A percentile compares a stretch with the other conserved stretches of the same genome.
phyloP scores from a whole-genome alignment of 2,797 vertebrate genomes.

The Aselliscus stoliczkanus region DNA sequence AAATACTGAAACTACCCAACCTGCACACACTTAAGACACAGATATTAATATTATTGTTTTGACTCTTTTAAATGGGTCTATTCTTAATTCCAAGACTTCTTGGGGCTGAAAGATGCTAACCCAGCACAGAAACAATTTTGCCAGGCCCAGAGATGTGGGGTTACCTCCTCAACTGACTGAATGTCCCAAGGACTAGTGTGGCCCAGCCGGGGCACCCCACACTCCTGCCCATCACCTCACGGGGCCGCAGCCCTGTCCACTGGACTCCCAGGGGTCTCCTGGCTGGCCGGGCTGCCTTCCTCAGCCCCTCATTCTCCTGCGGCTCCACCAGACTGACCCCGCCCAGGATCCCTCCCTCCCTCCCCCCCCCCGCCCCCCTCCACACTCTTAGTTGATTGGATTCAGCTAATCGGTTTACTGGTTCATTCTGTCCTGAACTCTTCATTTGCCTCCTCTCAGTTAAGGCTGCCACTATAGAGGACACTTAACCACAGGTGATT shows the following conservation, averaged over 20 bases:
- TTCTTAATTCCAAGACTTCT: neutral
- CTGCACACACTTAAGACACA: neutral
- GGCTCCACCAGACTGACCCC: neutral
- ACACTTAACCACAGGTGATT: constrained; percentile 25
- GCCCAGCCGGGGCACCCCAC: neutral
- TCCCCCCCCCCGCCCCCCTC: rapidly evolving
- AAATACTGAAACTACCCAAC: neutral
- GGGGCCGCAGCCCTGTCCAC: neutral
- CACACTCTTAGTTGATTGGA: neutral
- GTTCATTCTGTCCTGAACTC: neutral
- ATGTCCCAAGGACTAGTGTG: rapidly evolving
- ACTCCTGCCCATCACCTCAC: rapidly evolving
- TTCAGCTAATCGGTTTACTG: constrained; percentile 10
- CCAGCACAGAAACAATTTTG: neutral
- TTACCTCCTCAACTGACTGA: no score
- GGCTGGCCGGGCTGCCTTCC: rapidly evolving
- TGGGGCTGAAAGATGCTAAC: neutral
- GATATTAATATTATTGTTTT: neutral
- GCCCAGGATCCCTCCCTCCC: neutral
- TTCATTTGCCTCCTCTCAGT: neutral
- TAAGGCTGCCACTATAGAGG: neutral
- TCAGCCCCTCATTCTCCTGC: neutral
- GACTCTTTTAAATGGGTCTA: no score
- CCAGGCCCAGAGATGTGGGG: neutral
- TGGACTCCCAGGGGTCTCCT: rapidly evolving